phyloP scores from a whole-genome alignment of 2,797 vertebrate genomes.

The Falco naumanni region DNA sequence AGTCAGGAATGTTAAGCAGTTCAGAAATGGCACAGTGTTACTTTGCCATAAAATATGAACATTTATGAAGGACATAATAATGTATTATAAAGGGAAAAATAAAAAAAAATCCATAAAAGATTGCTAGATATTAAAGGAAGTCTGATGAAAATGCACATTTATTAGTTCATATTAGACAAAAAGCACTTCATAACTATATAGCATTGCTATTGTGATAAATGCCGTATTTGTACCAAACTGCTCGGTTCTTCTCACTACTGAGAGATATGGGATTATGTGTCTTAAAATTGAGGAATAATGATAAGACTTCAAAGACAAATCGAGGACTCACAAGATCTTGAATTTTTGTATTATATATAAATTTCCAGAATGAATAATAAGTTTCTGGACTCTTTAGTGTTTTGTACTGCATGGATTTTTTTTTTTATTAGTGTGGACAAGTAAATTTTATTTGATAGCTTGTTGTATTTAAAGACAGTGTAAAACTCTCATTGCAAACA shows the following conservation, averaged over 20 bases:
- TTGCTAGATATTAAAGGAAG: constrained; percentile 34
- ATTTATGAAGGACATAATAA: not conserved
- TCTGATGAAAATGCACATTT: constrained; percentile 27
- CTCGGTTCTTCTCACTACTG: constrained; percentile 38
- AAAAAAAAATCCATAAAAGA: not conserved
- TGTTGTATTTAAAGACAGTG: constrained; percentile 90
- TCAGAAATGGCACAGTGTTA: not conserved
- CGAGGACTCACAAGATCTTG: constrained; percentile 12
- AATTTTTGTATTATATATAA: constrained; percentile 50
- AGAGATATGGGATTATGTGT: constrained; percentile 21
- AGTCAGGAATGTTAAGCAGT: constrained; percentile 19
- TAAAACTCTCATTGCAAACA: constrained; percentile 89
- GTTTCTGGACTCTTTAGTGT: constrained; percentile 45
- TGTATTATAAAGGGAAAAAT: not conserved
- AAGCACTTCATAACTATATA: constrained; percentile 15
- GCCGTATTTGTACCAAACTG: constrained; percentile 34
- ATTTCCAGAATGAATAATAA: constrained; percentile 55
- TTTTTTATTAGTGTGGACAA: constrained; percentile 80
- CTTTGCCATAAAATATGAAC: not conserved
- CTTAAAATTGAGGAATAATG: constrained; percentile 63
- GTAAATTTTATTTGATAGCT: constrained; percentile 90
- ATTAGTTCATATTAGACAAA: constrained; percentile 36
- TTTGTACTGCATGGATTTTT: constrained; percentile 27
- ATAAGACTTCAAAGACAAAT: constrained; percentile 66
- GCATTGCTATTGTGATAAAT: constrained; percentile 6